Conservation (phyloP, 2,797 vertebrate genomes). For the Myripristis jacobus region DNA sequence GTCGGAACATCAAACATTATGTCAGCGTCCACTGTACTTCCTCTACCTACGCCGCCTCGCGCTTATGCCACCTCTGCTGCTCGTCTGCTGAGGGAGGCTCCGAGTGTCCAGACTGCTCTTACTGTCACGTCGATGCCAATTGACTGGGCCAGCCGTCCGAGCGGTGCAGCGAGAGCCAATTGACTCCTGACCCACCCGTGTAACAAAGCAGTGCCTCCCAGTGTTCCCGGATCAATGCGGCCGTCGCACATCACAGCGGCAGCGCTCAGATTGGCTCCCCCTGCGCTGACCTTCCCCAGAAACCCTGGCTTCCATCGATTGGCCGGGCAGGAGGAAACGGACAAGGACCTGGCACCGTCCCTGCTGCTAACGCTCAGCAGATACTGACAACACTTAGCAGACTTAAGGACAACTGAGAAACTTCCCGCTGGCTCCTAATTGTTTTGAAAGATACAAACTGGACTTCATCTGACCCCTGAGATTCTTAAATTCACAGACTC, state of each 20-base stretch:
- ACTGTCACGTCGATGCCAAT: conserved; percentile 71
- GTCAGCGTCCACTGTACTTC: background rate
- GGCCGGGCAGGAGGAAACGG: conserved; percentile 52
- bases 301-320: conserved; percentile 64
- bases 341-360: conserved; percentile 45
- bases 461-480: conserved; percentile 21
- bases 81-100: conserved; percentile 36
- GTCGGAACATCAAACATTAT: background rate
- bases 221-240: conserved; percentile 77
- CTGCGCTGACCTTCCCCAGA: conserved; percentile 64
- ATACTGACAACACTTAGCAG: conserved; percentile 14
- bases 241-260: conserved; percentile 52
- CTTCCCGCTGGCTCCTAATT: conserved; percentile 23
- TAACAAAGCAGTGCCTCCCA: conserved; percentile 68
- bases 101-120: conserved; percentile 30
- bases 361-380: conserved; percentile 32
- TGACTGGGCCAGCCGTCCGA: conserved; percentile 72
- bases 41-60: background rate
- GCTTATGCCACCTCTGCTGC: conserved; percentile 27
- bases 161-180: conserved; percentile 70
- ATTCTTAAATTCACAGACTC: conserved; percentile 15
- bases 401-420: conserved; percentile 37
- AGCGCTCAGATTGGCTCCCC: conserved; percentile 68
- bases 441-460: conserved; percentile 32
- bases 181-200: conserved; percentile 71